Conservation (phyloP, 2,888 invertebrate species). For the Hermaeophaga mercurialis region DNA sequence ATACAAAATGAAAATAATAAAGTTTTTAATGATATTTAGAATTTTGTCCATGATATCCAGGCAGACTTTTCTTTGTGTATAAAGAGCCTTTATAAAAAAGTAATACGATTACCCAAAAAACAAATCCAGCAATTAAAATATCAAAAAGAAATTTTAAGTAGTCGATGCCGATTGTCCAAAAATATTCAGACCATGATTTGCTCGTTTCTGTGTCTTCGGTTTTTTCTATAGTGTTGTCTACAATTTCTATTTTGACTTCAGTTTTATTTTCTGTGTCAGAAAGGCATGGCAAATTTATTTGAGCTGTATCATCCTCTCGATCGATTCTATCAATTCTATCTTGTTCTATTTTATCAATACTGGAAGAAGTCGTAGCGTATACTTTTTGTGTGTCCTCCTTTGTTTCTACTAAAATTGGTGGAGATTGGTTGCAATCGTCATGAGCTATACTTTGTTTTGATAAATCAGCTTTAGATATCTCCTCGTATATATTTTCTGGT, state of each 20-base stretch:
- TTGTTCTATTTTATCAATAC: neutral
- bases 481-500: neutral
- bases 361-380: neutral
- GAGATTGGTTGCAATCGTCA: neutral
- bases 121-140: neutral
- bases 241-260: neutral
- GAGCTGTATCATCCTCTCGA: neutral
- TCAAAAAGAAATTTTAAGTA: conserved; percentile 1
- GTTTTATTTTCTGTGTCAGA: neutral
- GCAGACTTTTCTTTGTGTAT: conserved; percentile 8
- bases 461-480: neutral
- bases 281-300: neutral
- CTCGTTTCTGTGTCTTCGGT: neutral
- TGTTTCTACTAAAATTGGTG: neutral
- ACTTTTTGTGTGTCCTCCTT: neutral
- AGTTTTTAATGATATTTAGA: neutral
- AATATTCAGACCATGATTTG: conserved; percentile 1
- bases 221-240: neutral
- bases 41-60: conserved; percentile 6
- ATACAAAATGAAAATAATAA: neutral
- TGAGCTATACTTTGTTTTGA: neutral
- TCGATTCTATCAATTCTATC: neutral
- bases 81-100: conserved; percentile 7
- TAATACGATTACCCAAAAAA: conserved; percentile 2
- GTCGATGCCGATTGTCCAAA: conserved; percentile 8